Base-by-base conservation (phyloP, 2,797 vertebrate species). In the Zalophus californianus region DNA sequence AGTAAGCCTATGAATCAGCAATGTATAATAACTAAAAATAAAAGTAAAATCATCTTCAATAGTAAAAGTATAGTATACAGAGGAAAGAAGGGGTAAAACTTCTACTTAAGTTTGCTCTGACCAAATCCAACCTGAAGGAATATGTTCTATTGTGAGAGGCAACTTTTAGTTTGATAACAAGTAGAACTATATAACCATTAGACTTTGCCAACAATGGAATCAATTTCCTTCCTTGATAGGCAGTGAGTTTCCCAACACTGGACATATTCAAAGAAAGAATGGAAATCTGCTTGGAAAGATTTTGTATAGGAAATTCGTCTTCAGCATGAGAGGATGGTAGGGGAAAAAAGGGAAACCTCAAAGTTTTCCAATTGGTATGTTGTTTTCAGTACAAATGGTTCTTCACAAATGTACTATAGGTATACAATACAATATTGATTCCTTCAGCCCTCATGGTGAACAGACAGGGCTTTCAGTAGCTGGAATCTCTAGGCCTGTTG, bases 91-190 rank as follows among this genome's bases (percentile, higher is more conserved):
- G 29, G 83, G 7, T 62, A 87, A 84, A 95, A 68, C 35, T 86
- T 56, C 44, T 84, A 64, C 23, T 44, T 87, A 92, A 94, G 52
- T 73, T 92, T 86, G 12, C 35, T 84, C 18, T 91, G n/a, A 93
- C 18, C 58, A 92, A 91, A 79, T 92, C 38, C 9, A 11, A 87
- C 44, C 38, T 95, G 44, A 92, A 95, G 13, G 15, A 86, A 78
- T 90, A 44, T 77, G 18, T 15, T 91, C 75, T 94, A 7, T 79
- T 96, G 41, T 94, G 23, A 91, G 35, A 89, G 41, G 56, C 15
- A 94, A 83, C 80, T 72, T 88, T 95, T 86, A 90, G 27, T 94
- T 90, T 90, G 56, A 83, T 93, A 95, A 83, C 35, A 96, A 89
- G 23, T 68, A 86, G 29, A 90, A 73, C 14, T 88, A 32, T 21